These are phyloP conservation scores for Steatornis caripensis DNA, from an alignment of 2,113 vertebrate species.

Conservation along the genomic window DNA sequence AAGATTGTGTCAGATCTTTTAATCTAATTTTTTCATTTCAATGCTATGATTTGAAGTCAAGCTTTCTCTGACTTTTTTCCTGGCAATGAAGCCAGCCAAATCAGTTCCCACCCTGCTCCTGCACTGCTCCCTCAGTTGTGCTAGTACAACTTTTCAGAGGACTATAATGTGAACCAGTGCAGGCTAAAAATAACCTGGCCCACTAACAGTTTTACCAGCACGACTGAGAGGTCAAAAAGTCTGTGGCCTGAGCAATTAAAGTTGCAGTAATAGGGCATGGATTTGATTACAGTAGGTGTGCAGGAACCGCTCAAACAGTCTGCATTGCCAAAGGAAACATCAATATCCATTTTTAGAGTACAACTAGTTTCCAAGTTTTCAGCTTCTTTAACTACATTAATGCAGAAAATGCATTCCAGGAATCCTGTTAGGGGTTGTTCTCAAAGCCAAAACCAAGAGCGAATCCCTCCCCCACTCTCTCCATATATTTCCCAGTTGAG, in stretches of 20 bases:
- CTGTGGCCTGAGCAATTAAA: background rate
- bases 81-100: background rate
- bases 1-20: background rate
- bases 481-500: background rate
- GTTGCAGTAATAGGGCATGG: background rate
- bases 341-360: background rate
- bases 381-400: background rate
- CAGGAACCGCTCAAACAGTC: background rate
- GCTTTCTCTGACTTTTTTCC: background rate
- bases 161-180: background rate
- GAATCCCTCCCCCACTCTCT: background rate
- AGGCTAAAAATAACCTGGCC: constrained; percentile 18
- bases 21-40: background rate
- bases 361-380: background rate
- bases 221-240: background rate
- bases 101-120: background rate
- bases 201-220: background rate
- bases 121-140: background rate
- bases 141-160: background rate
- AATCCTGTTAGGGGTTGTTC: background rate
- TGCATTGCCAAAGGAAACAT: background rate
- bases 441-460: background rate
- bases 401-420: background rate
- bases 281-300: background rate
- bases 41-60: background rate